Conservation (phyloP, 2,113 vertebrate genomes). For the Gobio gobio region DNA sequence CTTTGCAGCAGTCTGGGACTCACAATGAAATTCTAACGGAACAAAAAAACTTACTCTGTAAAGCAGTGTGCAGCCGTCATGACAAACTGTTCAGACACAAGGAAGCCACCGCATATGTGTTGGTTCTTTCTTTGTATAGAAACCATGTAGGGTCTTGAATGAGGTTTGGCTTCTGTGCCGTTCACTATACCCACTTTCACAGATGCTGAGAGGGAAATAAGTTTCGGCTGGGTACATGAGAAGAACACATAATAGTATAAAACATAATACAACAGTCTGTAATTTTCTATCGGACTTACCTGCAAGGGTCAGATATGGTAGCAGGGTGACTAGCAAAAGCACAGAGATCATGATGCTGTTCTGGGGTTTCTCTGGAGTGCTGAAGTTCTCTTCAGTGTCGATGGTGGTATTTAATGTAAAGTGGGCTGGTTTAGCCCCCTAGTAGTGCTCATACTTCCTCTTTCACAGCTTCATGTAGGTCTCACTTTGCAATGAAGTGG, state of each 20-base stretch:
- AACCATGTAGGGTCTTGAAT: conserved; percentile 63
- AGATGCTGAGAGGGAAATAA: conserved; percentile 36
- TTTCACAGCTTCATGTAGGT: background rate
- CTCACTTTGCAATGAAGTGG: background rate
- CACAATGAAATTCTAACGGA: background rate
- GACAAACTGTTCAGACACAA: conserved; percentile 52
- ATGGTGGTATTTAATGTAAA: background rate
- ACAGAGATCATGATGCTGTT: background rate
- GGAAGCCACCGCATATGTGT: conserved; percentile 56
- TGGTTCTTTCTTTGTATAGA: conserved; percentile 35
- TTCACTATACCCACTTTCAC: conserved; percentile 44
- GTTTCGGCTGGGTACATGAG: background rate
- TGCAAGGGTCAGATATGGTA: background rate
- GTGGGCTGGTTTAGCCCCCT: conserved; percentile 2
- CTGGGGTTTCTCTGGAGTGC: background rate
- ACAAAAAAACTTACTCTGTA: conserved; percentile 4
- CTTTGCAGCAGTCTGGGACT: background rate
- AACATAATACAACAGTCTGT: background rate
- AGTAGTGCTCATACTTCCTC: background rate
- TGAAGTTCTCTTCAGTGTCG: background rate
- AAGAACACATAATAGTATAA: no score
- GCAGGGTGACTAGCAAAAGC: conserved; percentile 3
- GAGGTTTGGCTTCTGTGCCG: conserved; percentile 34
- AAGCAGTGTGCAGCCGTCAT: conserved; percentile 61
- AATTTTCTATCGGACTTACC: background rate